Base-by-base conservation (phyloP, 2,113 vertebrate species). In the Limnothrissa miodon region DNA sequence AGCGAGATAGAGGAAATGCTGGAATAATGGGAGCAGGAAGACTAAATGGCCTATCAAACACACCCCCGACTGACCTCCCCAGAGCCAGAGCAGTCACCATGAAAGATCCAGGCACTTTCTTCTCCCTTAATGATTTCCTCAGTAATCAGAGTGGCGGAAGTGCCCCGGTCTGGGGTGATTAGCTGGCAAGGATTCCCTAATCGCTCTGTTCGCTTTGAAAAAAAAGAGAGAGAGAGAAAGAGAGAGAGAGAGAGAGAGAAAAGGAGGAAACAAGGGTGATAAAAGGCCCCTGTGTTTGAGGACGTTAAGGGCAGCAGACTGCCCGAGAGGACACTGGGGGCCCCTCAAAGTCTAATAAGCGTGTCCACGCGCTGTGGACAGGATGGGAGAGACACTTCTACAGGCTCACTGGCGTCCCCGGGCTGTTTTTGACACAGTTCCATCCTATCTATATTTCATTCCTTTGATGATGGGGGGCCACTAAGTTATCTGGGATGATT, bases 71-170 rank as follows among this genome's bases (percentile, higher is more conserved):
- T 96, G 96, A 95, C 94, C 95, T 96, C 91, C 93, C 92, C 93
- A 94, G 94, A 93, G 93, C 93, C 92, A 86, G 88, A 90, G 93
- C 89, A 92, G 92, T 90, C 92, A 94, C 78, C 89, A 96, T 96
- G 93, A 96, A 96, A 97, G 95, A 95, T 95, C 91, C 93, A 93
- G 91, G 92, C 95, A 95, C 94, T 96, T 96, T 96, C 92, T 95
- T 96, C 93, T 95, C 59, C 91, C 88, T 74, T 96, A 96, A 96
- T 96, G 94, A 95, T 95, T 97, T 97, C 96, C 95, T 96, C 92
- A 89, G 94, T 95, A 96, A 97, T 97, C 96, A 96, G 93, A 86
- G 84, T 87, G 92, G 91, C 83, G 93, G 96, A 97, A 96, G 94
- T 96, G 91, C 93, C 94, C 95, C 94, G 94, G 92, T 93, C 90